A percentile compares a stretch with the other conserved stretches of the same genome.
phyloP scores from a whole-genome alignment of 2,797 vertebrate species.

The Eleutherodactylus coqui region DNA sequence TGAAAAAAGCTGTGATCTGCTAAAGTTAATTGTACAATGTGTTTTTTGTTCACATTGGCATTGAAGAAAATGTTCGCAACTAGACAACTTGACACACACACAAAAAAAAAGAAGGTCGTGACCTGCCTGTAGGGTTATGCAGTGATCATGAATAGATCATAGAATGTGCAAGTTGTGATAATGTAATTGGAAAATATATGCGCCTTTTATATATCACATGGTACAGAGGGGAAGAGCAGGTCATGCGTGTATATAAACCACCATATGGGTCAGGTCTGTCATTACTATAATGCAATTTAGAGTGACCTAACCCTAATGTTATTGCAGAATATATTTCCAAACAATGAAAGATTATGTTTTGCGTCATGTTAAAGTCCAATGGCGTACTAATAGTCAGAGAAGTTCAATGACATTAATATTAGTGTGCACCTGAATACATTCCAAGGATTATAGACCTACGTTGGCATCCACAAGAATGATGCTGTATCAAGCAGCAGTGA shows the following conservation, averaged over 20 bases:
- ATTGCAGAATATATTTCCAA: too few relatives aligned
- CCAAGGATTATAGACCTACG: neutral
- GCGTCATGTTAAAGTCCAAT: too few relatives aligned
- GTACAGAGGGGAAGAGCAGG: neutral
- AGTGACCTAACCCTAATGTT: neutral
- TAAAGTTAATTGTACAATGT: neutral
- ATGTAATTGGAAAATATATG: neutral
- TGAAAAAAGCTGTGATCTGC: neutral
- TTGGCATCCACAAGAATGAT: neutral
- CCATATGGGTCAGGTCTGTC: neutral
- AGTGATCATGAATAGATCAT: neutral
- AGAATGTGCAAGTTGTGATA: neutral
- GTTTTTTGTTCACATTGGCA: slow-evolving; percentile 1
- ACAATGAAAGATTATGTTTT: too few relatives aligned
- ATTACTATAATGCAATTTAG: neutral
- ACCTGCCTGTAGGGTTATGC: neutral
- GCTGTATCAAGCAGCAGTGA: neutral
- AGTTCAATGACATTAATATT: neutral
- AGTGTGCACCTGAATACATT: neutral
- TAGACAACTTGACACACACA: neutral
- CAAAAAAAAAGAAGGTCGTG: neutral
- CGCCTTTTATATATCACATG: neutral
- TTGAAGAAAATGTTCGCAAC: neutral
- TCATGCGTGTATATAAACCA: neutral
- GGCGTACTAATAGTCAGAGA: neutral